A percentile compares a stretch with the other conserved stretches of the same genome.
Conservation (phyloP, 2,888 invertebrate species). For the Zhengitettix transpicula region DNA sequence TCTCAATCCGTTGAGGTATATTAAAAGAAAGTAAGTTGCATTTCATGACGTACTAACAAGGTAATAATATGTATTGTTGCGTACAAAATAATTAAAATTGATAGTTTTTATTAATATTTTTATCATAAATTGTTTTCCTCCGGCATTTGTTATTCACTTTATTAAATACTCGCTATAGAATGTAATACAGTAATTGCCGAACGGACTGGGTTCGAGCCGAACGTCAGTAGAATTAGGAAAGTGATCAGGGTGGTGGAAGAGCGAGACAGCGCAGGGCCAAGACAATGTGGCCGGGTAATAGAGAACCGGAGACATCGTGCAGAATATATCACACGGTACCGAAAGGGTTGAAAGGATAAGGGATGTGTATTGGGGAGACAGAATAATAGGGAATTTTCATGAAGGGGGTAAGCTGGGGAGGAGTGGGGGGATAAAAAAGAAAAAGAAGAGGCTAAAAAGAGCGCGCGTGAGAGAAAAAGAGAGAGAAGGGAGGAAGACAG, state of each 20-base stretch:
- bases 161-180: too few relatives aligned
- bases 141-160: too few relatives aligned
- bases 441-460: not conserved
- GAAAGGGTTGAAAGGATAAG: constrained; percentile 13
- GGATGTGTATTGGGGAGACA: constrained; percentile 11
- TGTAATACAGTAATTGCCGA: too few relatives aligned
- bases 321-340: constrained; percentile 9
- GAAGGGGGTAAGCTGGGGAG: constrained; percentile 4
- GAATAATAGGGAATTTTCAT: constrained; percentile 12
- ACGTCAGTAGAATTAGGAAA: not conserved
- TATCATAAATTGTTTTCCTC: too few relatives aligned
- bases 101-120: too few relatives aligned
- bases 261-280: not conserved
- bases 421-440: not conserved
- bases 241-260: not conserved
- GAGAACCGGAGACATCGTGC: constrained; percentile 7
- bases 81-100: too few relatives aligned
- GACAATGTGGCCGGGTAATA: not conserved
- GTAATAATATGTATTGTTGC: too few relatives aligned
- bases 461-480: not conserved
- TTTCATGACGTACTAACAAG: too few relatives aligned
- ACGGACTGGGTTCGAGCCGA: too few relatives aligned
- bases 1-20: too few relatives aligned
- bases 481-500: not conserved
- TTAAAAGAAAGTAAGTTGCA: too few relatives aligned